These are phyloP conservation scores for Eptesicus fuscus DNA, from an alignment of 2,113 vertebrate species.

Conservation along the genomic window DNA sequence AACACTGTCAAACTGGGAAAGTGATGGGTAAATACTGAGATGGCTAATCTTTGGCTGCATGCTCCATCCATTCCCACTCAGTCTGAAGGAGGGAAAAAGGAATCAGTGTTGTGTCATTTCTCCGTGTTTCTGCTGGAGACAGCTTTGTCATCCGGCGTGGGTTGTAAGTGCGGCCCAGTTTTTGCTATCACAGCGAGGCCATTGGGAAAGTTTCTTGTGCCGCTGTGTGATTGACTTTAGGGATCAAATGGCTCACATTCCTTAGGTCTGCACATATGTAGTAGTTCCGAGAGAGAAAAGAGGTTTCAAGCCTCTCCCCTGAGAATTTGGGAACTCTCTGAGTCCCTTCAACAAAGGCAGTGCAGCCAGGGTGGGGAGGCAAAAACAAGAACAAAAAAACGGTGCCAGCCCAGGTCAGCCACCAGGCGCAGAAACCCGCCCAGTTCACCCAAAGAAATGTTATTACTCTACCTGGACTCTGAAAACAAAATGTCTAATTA, in stretches of 20 bases:
- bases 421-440: background rate
- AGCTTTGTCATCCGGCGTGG: background rate
- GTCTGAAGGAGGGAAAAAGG: background rate
- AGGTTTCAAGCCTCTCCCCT: background rate
- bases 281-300: background rate
- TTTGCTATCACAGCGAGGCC: background rate
- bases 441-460: background rate
- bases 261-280: background rate
- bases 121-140: background rate
- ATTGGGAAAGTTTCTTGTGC: conserved; percentile 19
- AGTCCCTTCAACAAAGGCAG: background rate
- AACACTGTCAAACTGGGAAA: conserved; percentile 39
- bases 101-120: background rate
- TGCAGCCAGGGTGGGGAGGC: too few species aligned
- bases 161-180: background rate
- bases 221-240: background rate
- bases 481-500: background rate
- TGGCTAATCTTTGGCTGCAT: background rate
- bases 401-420: background rate
- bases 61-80: background rate
- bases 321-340: background rate
- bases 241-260: background rate
- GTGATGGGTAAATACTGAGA: background rate
- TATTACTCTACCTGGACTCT: background rate
- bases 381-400: background rate